phyloP scores from a whole-genome alignment of 2,888 invertebrate genomes.

The Drosophila tripunctata region DNA sequence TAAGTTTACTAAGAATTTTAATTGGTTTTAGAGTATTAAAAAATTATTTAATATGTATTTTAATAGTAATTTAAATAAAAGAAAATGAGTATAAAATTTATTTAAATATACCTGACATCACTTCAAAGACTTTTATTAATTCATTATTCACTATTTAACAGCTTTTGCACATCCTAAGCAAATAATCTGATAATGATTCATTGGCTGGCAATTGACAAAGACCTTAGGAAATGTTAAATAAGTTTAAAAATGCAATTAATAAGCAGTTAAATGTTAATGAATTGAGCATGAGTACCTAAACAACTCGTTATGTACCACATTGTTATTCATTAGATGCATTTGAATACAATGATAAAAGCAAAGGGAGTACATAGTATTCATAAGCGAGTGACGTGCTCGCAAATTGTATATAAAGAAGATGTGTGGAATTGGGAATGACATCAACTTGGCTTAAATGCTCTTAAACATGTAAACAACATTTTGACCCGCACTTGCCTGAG shows the following conservation, averaged over 20 bases:
- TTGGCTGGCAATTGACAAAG: constrained; percentile 20
- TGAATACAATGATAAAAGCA: constrained; percentile 51
- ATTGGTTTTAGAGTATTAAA: too few relatives aligned
- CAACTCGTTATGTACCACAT: not conserved
- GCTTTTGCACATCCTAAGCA: constrained; percentile 3
- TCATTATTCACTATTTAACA: constrained; percentile 2
- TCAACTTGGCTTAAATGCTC: constrained; percentile 38
- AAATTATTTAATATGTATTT: too few relatives aligned
- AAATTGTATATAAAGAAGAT: constrained; percentile 4
- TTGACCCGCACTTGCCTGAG: constrained; percentile 8
- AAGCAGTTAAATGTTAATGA: constrained; percentile 33
- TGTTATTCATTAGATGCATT: constrained; percentile 31
- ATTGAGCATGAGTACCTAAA: constrained; percentile 29
- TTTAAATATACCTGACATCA: constrained; percentile 8
- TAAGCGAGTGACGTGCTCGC: constrained; percentile 42
- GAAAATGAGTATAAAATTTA: too few relatives aligned
- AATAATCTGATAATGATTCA: constrained; percentile 21
- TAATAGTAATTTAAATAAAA: not conserved
- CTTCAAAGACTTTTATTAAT: not conserved
- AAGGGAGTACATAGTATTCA: not conserved
- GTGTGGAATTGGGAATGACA: constrained; percentile 39
- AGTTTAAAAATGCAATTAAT: constrained; percentile 17
- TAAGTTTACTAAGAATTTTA: too few relatives aligned
- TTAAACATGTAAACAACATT: constrained; percentile 25
- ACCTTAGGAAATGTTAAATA: constrained; percentile 2